Evolutionary conservation across 2,113 vertebrate species (phyloP).

Genomic region (Campylomormyrus tamandua): DNA sequence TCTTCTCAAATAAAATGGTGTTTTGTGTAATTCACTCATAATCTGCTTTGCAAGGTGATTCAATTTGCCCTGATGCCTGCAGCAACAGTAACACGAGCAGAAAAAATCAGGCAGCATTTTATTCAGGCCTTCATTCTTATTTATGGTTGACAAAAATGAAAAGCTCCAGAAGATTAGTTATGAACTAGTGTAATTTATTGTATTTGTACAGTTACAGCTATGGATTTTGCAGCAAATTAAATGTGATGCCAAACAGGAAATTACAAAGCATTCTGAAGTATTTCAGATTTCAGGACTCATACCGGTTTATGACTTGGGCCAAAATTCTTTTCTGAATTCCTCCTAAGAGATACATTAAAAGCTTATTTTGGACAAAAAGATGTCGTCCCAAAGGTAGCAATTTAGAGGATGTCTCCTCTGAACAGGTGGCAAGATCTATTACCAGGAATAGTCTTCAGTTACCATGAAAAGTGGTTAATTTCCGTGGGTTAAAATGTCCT

Average conservation of each 20-base stretch:
- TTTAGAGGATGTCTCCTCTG: neutral
- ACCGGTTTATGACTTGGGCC: neutral
- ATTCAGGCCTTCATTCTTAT: neutral
- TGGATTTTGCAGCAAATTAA: neutral
- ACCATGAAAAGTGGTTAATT: neutral
- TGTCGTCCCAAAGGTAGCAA: neutral
- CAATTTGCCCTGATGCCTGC: neutral
- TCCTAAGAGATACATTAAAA: neutral
- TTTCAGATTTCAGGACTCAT: neutral
- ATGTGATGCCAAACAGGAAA: neutral
- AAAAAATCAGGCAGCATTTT: neutral
- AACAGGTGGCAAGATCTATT: neutral
- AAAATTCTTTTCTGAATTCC: neutral
- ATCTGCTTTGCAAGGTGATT: neutral
- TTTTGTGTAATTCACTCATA: neutral
- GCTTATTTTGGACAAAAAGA: neutral
- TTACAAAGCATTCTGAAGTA: neutral
- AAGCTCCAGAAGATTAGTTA: neutral
- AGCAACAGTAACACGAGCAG: neutral
- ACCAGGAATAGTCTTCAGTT: neutral
- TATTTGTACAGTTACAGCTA: neutral
- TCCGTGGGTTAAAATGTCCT: neutral
- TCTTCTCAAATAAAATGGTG: neutral
- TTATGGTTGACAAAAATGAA: conserved; percentile 5
- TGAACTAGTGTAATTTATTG: neutral